Evolutionary conservation across 2,113 vertebrate genomes (phyloP).

Genomic region (Apodemus sylvaticus): DNA sequence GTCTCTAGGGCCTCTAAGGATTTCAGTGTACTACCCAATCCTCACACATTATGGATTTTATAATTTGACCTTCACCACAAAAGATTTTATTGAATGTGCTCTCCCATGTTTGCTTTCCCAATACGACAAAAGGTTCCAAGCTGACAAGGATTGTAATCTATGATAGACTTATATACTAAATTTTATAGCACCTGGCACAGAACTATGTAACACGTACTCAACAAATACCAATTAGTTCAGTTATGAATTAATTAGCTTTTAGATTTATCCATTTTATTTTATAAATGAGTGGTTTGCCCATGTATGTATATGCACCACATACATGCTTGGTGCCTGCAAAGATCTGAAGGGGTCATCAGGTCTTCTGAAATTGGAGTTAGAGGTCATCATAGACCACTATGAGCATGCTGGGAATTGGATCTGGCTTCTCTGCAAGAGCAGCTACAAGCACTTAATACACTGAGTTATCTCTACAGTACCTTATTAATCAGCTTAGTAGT

Average conservation of each 20-base stretch:
- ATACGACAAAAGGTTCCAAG: neutral
- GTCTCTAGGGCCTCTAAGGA: rapidly evolving
- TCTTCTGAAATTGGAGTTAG: neutral
- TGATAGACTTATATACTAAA: constrained; percentile 4
- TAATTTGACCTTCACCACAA: neutral
- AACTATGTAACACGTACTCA: neutral
- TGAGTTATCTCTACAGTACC: too few species aligned
- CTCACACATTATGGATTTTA: neutral
- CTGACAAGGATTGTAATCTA: neutral
- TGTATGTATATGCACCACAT: neutral
- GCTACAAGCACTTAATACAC: neutral
- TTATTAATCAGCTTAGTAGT: neutral
- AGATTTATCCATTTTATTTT: neutral
- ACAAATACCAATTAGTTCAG: neutral
- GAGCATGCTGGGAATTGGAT: neutral
- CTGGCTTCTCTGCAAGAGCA: neutral
- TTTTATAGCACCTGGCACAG: neutral
- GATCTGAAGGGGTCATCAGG: neutral
- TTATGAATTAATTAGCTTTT: neutral
- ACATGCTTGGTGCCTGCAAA: neutral
- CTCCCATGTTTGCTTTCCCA: neutral
- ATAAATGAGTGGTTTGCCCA: neutral
- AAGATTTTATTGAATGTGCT: neutral
- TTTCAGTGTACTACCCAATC: neutral
- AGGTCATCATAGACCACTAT: neutral